phyloP scores from a whole-genome alignment of 2,797 vertebrate genomes.

The Ispidina picta region DNA sequence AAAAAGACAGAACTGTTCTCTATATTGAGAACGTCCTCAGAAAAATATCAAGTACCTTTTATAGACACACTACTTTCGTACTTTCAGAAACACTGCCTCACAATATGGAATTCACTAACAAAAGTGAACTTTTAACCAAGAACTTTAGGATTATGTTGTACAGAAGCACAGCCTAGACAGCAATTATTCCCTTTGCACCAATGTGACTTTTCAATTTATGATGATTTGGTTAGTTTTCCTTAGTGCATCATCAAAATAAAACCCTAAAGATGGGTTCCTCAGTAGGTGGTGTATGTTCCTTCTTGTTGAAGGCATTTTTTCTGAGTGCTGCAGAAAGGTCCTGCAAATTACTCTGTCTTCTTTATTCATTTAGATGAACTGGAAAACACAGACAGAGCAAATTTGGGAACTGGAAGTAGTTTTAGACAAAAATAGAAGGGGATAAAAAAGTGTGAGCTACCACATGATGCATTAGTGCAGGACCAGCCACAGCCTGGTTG shows the following conservation, averaged over 20 bases:
- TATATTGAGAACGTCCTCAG: not conserved
- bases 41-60: not conserved
- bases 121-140: not conserved
- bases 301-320: not conserved
- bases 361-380: not conserved
- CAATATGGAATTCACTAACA: not conserved
- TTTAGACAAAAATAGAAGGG: not conserved
- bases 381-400: not conserved
- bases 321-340: not conserved
- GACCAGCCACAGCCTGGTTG: not conserved
- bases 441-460: not conserved
- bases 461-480: accelerated
- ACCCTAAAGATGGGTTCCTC: not conserved
- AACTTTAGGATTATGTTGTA: not conserved
- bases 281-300: not conserved
- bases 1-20: not conserved
- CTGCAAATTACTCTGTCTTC: not conserved
- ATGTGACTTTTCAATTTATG: not conserved
- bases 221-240: not conserved
- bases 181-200: not conserved
- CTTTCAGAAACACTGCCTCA: not conserved
- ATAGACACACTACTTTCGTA: not conserved
- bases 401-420: not conserved
- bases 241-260: not conserved
- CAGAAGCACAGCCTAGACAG: not conserved